Evolutionary conservation across 2,797 vertebrate species (phyloP).

Genomic region (Corythornis leucogaster): DNA sequence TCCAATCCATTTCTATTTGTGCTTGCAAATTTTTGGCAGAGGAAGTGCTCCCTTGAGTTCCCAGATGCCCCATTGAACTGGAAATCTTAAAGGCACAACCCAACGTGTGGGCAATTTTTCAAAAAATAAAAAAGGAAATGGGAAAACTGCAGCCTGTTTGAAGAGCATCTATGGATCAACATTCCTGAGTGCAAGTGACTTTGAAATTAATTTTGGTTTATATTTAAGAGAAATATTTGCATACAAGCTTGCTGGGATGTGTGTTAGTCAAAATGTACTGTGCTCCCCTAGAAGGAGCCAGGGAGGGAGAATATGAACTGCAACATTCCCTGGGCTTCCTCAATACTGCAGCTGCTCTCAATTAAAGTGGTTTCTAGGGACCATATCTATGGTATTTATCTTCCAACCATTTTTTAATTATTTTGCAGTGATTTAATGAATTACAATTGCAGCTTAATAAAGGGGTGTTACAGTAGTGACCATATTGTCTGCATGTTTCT

Average conservation of each 20-base stretch:
- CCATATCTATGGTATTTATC: constrained; percentile 28
- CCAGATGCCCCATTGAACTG: background rate
- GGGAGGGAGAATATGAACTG: constrained; percentile 25
- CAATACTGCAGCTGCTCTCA: constrained; percentile 66
- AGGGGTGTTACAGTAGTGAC: constrained; percentile 19
- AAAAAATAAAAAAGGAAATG: background rate
- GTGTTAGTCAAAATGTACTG: background rate
- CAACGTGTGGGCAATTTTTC: background rate
- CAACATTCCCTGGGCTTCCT: constrained; percentile 38
- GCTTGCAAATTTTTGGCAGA: constrained; percentile 27
- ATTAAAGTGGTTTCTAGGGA: constrained; percentile 63
- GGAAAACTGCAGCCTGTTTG: background rate
- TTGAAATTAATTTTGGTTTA: background rate
- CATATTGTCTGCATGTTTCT: constrained; percentile 26
- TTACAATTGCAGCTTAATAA: constrained; percentile 39
- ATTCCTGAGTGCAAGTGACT: background rate
- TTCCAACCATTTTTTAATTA: constrained; percentile 27
- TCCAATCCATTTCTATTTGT: constrained; percentile 18
- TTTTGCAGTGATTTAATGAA: constrained; percentile 48
- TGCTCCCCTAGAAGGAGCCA: background rate
- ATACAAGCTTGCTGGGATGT: background rate
- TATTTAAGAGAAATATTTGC: constrained; percentile 3
- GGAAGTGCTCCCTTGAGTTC: background rate
- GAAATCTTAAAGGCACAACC: constrained; percentile 31
- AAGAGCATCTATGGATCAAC: background rate